Percentiles rank a stretch among this genome's conserved stretches.
Conservation (phyloP, 2,113 vertebrate genomes). For the Steatornis caripensis region DNA sequence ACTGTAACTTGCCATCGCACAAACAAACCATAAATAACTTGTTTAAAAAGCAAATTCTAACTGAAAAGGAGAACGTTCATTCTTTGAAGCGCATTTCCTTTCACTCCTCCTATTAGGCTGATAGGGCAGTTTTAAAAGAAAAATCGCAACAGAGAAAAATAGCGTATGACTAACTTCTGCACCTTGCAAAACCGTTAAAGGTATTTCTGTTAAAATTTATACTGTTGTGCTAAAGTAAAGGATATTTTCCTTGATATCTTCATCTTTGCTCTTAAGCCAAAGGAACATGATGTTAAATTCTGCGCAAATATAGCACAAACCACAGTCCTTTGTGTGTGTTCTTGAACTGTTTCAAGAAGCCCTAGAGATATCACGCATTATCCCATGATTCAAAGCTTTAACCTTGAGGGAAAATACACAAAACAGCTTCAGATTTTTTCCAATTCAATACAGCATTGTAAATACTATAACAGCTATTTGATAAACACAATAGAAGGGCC, state of each 20-base stretch:
- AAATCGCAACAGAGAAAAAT: neutral
- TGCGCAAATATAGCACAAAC: conserved; percentile 46
- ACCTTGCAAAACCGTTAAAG: neutral
- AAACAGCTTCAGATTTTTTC: conserved; percentile 51
- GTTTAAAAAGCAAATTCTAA: neutral
- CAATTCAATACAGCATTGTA: conserved; percentile 31
- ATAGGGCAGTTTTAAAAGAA: neutral
- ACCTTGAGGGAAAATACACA: conserved; percentile 66
- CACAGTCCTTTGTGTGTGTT: conserved; percentile 47
- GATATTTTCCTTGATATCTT: conserved; percentile 1
- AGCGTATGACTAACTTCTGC: neutral
- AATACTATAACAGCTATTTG: conserved; percentile 31
- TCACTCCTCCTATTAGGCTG: neutral
- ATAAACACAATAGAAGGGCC: conserved; percentile 44
- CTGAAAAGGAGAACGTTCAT: neutral
- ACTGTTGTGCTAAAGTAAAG: neutral
- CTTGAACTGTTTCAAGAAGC: conserved; percentile 66
- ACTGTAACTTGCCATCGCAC: neutral
- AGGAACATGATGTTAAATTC: conserved; percentile 60
- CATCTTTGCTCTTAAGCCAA: conserved; percentile 40
- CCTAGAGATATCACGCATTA: conserved; percentile 61
- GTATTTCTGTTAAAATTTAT: neutral
- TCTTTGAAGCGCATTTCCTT: neutral
- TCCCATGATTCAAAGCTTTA: conserved; percentile 66
- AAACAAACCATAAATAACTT: neutral